These are phyloP conservation scores for Rhagoletis pomonella DNA, from an alignment of 1,140 invertebrate genomes.

Conservation along the genomic window DNA sequence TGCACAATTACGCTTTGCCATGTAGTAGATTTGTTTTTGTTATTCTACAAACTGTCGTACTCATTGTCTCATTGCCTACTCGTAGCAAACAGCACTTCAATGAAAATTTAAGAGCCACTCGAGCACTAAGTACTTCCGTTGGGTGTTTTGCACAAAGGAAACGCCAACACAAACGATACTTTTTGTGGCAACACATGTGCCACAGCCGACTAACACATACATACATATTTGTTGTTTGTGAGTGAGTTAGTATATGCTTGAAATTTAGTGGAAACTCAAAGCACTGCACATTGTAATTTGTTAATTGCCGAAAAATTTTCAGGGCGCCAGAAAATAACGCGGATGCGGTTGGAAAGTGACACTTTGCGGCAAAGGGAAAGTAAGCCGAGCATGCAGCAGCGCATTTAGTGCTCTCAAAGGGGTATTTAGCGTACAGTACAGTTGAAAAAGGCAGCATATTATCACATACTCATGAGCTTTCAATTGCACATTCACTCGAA, in stretches of 20 bases:
- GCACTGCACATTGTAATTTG: neutral
- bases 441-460: neutral
- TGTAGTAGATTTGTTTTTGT: neutral
- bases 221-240: neutral
- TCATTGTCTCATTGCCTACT: neutral
- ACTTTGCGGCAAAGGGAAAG: neutral
- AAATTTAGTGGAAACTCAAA: slow-evolving; percentile 1
- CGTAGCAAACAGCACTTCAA: neutral
- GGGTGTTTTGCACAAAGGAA: no score
- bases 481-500: neutral
- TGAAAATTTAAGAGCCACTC: neutral
- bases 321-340: neutral
- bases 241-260: neutral
- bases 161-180: no score
- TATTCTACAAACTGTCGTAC: neutral
- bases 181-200: no score
- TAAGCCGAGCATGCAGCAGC: neutral
- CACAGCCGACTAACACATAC: neutral
- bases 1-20: slow-evolving; percentile 8
- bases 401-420: no score
- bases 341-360: neutral
- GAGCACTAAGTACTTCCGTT: neutral
- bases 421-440: neutral
- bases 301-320: slow-evolving; percentile 28
- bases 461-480: neutral